Evolutionary conservation across 2,888 invertebrate species (phyloP).

Genomic region (Drosophila pseudotakahashii): DNA sequence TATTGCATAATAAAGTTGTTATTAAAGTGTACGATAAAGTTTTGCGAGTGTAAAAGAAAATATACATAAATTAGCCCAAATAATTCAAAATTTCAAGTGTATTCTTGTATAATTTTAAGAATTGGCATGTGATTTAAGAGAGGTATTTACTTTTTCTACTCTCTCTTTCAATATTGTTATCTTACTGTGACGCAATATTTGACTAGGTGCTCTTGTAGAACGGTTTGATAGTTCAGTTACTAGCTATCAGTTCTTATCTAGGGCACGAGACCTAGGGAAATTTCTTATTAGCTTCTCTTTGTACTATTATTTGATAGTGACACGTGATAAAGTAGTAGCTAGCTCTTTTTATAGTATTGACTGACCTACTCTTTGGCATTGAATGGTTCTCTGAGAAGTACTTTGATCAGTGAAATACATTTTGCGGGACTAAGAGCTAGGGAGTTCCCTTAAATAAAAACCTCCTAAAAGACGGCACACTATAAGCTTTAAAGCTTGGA

Average conservation of each 20-base stretch:
- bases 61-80: constrained; percentile 47
- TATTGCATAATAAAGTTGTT: constrained; percentile 62
- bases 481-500: background rate
- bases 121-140: constrained; percentile 7
- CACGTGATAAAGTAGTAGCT: constrained; percentile 12
- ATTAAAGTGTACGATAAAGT: constrained; percentile 63
- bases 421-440: constrained; percentile 8
- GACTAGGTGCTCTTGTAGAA: constrained; percentile 5
- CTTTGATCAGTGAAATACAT: background rate
- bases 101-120: background rate
- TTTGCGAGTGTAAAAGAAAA: constrained; percentile 55
- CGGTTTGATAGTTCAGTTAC: constrained; percentile 1
- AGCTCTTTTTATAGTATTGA: constrained; percentile 3
- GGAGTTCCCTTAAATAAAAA: background rate
- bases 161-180: background rate
- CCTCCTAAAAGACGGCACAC: background rate
- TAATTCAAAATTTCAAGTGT: constrained; percentile 8
- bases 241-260: constrained; percentile 2
- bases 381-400: constrained; percentile 11
- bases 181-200: constrained; percentile 5
- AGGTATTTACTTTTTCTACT: background rate
- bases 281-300: constrained; percentile 13
- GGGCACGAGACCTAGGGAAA: background rate
- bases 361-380: constrained; percentile 5
- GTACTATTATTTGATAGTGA: background rate